A percentile compares a stretch with the other conserved stretches of the same genome.
These are phyloP conservation scores for Lacanobia oleracea DNA, from an alignment of 2,888 invertebrate species.

Conservation along the genomic window DNA sequence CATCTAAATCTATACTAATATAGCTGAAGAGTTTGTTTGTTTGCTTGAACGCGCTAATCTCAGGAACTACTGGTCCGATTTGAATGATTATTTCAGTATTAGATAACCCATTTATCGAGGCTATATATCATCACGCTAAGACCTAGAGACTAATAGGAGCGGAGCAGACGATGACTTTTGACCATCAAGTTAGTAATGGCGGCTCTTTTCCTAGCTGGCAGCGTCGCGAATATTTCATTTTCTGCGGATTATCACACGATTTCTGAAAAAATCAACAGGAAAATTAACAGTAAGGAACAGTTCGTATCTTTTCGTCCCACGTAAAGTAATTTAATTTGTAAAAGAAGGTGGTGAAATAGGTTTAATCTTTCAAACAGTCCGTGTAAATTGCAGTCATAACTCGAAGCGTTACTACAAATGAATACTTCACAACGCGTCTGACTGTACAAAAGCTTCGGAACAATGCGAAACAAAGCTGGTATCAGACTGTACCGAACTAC, in stretches of 20 bases:
- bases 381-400: constrained; percentile 29
- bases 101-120: no score
- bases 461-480: constrained; percentile 74
- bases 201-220: not conserved
- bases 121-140: no score
- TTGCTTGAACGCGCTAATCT: no score
- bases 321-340: not conserved
- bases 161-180: no score
- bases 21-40: no score
- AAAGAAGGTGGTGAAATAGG: not conserved
- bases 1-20: no score
- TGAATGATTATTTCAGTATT: no score
- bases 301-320: not conserved
- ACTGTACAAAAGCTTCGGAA: constrained; percentile 67
- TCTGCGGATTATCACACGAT: not conserved
- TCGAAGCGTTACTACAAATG: constrained; percentile 39
- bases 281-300: not conserved
- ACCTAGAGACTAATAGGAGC: no score
- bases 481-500: constrained; percentile 74
- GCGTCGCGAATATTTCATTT: not conserved
- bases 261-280: not conserved
- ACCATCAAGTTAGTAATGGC: not conserved
- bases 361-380: constrained; percentile 13
- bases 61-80: no score
- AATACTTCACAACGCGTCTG: constrained; percentile 26